Base-by-base conservation (phyloP, 2,113 vertebrate species). In the Percina caprodes region DNA sequence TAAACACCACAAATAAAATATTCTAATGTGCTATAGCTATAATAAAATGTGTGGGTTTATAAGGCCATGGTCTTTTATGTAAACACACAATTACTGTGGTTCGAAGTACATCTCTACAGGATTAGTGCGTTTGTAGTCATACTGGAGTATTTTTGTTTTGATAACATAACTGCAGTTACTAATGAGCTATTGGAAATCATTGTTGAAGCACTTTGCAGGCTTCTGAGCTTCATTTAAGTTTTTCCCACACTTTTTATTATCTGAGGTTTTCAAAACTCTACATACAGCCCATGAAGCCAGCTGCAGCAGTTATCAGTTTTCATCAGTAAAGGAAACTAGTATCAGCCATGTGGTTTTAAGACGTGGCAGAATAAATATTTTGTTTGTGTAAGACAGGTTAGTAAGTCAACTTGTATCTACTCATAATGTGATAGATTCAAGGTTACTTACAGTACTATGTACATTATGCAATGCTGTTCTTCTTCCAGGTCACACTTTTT, bases 91-190 rank as follows among this genome's bases (percentile, higher is more conserved):
- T 67, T 46, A 45, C n/a, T 10, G 46, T 30, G 67, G 11, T 14
- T 5, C 18, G 13, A 48, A 77, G 55, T 65, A 42, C 10, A 3
- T 51, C 58, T 35, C 11, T 8, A 2, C 46, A 23, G 54, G 55
- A 68, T 56, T 42, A n/a, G 45, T 33, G 13, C 16, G 56, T 12
- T 49, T 30, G 5, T 9, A 13, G 1, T 60, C 42, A 63, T 66
- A 42, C 51, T 51, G n/a, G 16, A 42, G 61, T 46, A 45, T 45
- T 69, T 42, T 54, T 69, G 65, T 56, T 79, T 45, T 55, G 13
- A 62, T 16, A 62, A 14, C 24, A 60, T 3, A 18, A n/a, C 39
- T n/a, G 16, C 56, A 21, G 48, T 35, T 16, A 62, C 14, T 48
- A 67, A 67, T 73, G 61, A 61, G 61, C 68, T 10, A 10, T 11